Base-by-base conservation (phyloP, 2,888 invertebrate species). In the Coecobrya sp. region DNA sequence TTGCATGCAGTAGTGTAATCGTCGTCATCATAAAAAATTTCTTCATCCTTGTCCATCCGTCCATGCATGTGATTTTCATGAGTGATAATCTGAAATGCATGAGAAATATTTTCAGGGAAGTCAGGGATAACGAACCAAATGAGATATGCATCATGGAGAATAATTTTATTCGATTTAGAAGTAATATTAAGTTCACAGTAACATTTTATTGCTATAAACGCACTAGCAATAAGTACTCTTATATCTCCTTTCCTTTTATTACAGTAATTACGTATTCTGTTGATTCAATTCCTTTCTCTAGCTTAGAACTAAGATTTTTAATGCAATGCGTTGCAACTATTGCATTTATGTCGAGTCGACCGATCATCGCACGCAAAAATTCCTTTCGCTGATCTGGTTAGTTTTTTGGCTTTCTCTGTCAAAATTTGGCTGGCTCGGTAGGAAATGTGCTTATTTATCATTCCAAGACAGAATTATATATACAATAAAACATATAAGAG, bases 41-140 rank as follows among this genome's bases (percentile, higher is more conserved):
- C 36, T 36, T 36, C 36, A 7, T 36, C 36, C 36, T 36, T 2
- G 7, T 36, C 30, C n/a, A 36, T 36, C 19, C 22, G 19, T 19
- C 45, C 76, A 22, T 76, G 36, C 22, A 45, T 19, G 27, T 19
- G 49, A 49, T 22, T 76, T 76, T 45, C 49, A 36, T 70, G 62
- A 25, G 62, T 19, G 30, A 68, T 68, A 68, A 68, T 68, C 13
- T n/a, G 27, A 11, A 68, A 13, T 68, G 30, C n/a, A 10, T 68
- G 68, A 68, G 68, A 68, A 68, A 19, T 68, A 30, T 30, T 68
- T 68, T 68, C 30, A 30, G 30, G 30, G 30, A 68, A 36, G 30
- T 30, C 68, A 30, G 16, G 68, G 68, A 68, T 68, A 68, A 68
- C 68, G 68, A 68, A 68, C 68, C 68, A 30, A 68, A 68, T 19